Conservation (phyloP, 1,140 invertebrate species). For the Drosophila littoralis region DNA sequence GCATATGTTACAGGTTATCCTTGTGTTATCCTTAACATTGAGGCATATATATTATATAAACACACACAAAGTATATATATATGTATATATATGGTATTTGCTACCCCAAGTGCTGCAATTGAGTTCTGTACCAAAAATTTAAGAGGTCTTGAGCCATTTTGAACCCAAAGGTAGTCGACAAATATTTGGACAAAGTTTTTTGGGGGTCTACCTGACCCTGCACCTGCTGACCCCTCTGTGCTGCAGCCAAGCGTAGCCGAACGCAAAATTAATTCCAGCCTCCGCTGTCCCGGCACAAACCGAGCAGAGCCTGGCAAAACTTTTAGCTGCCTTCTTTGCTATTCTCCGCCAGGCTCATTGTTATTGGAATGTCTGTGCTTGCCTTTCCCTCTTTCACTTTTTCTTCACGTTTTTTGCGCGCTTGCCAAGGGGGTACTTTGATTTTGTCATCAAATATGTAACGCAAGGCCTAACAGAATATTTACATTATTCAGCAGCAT, state of each 20-base stretch:
- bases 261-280: constrained; percentile 54
- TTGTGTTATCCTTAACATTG: constrained; percentile 18
- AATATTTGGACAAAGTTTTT: constrained; percentile 47
- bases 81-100: neutral
- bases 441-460: neutral
- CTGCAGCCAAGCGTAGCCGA: constrained; percentile 30
- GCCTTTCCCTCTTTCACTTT: constrained; percentile 6
- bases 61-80: neutral
- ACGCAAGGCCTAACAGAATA: neutral
- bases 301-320: constrained; percentile 25
- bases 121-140: constrained; percentile 27
- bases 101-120: constrained; percentile 31
- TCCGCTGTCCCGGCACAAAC: constrained; percentile 30
- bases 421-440: too few relatives aligned
- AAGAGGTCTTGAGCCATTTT: constrained; percentile 21
- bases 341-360: constrained; percentile 54
- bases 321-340: constrained; percentile 37
- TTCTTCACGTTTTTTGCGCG: neutral
- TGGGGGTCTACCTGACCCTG: neutral
- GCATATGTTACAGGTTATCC: constrained; percentile 25
- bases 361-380: constrained; percentile 71
- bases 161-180: constrained; percentile 34
- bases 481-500: too few relatives aligned
- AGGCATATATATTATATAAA: neutral
- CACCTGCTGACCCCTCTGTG: neutral